A percentile compares a stretch with the other conserved stretches of the same genome.
Evolutionary conservation across 2,113 vertebrate species (phyloP).

Genomic region (Phrynosoma blainvillii): DNA sequence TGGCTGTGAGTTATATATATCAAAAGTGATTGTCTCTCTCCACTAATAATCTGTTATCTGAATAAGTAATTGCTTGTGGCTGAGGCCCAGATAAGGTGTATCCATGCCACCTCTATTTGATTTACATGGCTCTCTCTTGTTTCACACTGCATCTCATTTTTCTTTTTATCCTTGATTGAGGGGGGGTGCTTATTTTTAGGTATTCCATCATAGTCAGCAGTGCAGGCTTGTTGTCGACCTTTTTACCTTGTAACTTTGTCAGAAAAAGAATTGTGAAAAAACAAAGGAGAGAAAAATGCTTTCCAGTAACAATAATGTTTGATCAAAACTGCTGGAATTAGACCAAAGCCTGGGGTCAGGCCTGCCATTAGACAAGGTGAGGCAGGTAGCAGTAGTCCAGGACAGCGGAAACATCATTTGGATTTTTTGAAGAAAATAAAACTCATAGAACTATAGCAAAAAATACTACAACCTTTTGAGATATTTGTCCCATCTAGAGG

Average conservation of each 20-base stretch:
- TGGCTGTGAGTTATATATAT: conserved; percentile 49
- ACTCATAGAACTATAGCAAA: too few species aligned
- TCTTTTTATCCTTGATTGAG: conserved; percentile 56
- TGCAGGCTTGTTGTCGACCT: not conserved
- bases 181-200: not conserved
- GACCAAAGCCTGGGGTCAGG: not conserved
- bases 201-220: conserved; percentile 16
- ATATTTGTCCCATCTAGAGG: too few species aligned
- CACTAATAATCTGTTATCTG: conserved; percentile 68
- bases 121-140: conserved; percentile 59
- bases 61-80: conserved; percentile 66
- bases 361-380: not conserved
- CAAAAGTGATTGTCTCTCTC: conserved; percentile 59
- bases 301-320: not conserved
- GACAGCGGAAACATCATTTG: too few species aligned
- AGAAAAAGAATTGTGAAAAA: not conserved
- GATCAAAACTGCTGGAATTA: not conserved
- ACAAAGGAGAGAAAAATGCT: not conserved
- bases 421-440: too few species aligned
- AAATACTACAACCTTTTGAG: too few species aligned
- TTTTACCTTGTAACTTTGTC: conserved; percentile 24
- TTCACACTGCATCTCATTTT: conserved; percentile 63
- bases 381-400: too few species aligned
- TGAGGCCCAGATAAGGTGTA: conserved; percentile 59
- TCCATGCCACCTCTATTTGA: conserved; percentile 62